Evolutionary conservation across 2,888 invertebrate genomes (phyloP).

Genomic region (Adelognathus sp.): DNA sequence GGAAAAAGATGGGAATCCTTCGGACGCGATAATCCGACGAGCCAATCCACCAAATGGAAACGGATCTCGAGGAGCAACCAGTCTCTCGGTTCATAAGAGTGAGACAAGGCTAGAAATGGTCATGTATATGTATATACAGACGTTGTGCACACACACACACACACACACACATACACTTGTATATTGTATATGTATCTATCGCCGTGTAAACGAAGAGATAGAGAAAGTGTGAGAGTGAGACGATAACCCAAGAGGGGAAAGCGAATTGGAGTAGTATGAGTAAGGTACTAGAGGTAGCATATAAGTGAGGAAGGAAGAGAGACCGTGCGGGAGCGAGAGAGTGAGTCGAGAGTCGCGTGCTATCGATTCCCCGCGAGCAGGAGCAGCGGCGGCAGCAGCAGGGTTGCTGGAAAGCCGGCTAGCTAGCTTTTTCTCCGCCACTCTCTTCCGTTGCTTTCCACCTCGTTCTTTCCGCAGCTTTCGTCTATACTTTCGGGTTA

Average conservation of each 20-base stretch:
- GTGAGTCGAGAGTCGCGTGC: constrained; percentile 71
- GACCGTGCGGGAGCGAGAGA: constrained; percentile 12
- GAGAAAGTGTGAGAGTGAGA: constrained; percentile 13
- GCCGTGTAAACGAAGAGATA: constrained; percentile 36
- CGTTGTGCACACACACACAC: neutral
- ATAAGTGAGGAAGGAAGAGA: constrained; percentile 49
- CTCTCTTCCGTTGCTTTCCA: constrained; percentile 1
- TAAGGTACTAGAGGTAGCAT: constrained; percentile 12
- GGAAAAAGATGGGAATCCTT: constrained; percentile 46
- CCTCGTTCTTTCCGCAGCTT: neutral
- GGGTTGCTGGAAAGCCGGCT: constrained; percentile 70
- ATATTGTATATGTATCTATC: neutral
- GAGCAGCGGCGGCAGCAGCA: constrained; percentile 63
- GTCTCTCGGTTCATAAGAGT: constrained; percentile 12
- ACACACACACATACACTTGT: neutral
- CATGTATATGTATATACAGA: constrained; percentile 1
- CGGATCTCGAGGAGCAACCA: constrained; percentile 50
- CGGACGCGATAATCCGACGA: constrained; percentile 57
- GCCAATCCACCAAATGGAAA: constrained; percentile 60
- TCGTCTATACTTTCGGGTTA: constrained; percentile 19
- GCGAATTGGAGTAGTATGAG: constrained; percentile 28
- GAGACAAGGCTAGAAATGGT: constrained; percentile 22
- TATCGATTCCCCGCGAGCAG: constrained; percentile 73
- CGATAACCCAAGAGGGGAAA: constrained; percentile 38
- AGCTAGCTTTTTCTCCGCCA: constrained; percentile 67